A percentile compares a stretch with the other conserved stretches of the same genome.
These are phyloP conservation scores for Bruchidius siliquastri DNA, from an alignment of 2,888 invertebrate genomes.

Conservation along the genomic window DNA sequence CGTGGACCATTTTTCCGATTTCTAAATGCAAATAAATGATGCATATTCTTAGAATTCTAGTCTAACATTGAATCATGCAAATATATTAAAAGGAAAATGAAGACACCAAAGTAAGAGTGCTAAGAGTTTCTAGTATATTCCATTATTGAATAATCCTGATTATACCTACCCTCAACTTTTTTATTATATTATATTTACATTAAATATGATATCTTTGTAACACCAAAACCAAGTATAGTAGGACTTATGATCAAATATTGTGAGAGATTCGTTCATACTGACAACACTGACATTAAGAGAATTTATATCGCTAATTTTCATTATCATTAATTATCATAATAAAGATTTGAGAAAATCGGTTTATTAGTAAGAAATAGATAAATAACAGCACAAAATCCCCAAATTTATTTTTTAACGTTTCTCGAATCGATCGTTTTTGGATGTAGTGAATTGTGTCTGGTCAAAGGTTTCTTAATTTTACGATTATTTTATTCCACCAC, in stretches of 20 bases:
- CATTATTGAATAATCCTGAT: background rate
- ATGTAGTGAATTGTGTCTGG: too few relatives aligned
- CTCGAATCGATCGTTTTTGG: too few relatives aligned
- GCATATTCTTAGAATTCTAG: constrained; percentile 16
- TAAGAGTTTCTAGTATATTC: background rate
- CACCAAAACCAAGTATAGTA: background rate
- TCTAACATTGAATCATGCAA: constrained; percentile 31
- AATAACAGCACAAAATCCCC: too few relatives aligned
- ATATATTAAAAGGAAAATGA: constrained; percentile 10
- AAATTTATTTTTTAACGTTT: too few relatives aligned
- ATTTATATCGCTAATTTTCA: too few relatives aligned
- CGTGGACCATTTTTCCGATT: too few relatives aligned
- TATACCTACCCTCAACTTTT: background rate
- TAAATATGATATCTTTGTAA: background rate
- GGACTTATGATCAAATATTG: background rate
- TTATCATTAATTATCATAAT: too few relatives aligned
- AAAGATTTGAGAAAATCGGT: too few relatives aligned
- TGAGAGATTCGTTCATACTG: background rate
- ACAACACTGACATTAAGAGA: background rate
- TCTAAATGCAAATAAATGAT: too few relatives aligned
- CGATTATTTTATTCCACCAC: too few relatives aligned
- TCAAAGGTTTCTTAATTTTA: too few relatives aligned
- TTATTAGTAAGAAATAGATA: too few relatives aligned
- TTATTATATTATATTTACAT: background rate
- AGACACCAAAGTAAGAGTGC: constrained; percentile 7